Conservation (phyloP, 1,140 invertebrate genomes). For the Drosophila watanabei region DNA sequence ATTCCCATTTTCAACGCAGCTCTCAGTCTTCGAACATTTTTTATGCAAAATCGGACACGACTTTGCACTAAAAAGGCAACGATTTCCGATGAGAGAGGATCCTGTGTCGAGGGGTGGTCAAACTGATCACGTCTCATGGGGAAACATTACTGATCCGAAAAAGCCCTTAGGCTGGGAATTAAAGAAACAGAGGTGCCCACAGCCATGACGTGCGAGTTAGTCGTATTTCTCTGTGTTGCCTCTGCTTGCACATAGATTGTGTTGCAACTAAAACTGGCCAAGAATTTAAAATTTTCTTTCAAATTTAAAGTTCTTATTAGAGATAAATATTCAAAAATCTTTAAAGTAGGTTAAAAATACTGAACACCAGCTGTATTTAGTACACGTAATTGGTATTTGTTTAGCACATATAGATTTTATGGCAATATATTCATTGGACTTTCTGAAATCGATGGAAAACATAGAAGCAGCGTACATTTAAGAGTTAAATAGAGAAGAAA, state of each 20-base stretch:
- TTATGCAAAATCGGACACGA: constrained; percentile 78
- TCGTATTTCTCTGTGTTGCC: neutral
- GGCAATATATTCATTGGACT: too few species aligned
- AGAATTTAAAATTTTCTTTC: too few species aligned
- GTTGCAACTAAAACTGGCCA: neutral
- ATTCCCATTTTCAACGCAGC: constrained; percentile 23
- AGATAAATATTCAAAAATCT: too few species aligned
- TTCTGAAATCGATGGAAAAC: too few species aligned
- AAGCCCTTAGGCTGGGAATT: neutral
- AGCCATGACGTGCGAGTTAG: neutral
- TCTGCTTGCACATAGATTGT: neutral
- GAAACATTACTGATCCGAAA: constrained; percentile 10
- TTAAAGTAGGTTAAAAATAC: neutral
- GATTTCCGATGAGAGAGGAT: constrained; percentile 2
- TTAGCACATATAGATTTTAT: neutral
- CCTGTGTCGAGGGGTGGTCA: constrained; percentile 15
- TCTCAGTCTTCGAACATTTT: constrained; percentile 39
- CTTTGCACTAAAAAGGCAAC: constrained; percentile 66
- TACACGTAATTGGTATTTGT: neutral
- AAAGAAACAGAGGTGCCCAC: neutral
- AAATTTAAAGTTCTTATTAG: too few species aligned
- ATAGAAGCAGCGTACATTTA: too few species aligned
- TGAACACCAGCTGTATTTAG: neutral
- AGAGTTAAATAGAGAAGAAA: too few species aligned
- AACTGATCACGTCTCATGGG: constrained; percentile 3